Percentiles rank a stretch among this genome's conserved stretches.
Conservation (phyloP, 2,888 invertebrate species). For the Orchestes rusci region DNA sequence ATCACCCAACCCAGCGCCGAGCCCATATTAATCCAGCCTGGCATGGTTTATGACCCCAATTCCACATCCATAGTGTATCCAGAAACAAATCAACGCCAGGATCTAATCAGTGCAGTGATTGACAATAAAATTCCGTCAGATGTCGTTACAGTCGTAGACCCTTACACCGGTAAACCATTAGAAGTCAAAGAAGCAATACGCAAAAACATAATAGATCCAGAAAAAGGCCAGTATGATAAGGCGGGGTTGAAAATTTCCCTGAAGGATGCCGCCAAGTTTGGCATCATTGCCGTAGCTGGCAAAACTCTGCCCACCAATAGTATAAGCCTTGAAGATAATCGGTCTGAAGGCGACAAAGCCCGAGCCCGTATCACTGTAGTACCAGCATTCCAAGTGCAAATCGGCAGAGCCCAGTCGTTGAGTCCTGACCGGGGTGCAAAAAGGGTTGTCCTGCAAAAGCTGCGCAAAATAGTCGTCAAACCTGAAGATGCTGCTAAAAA, state of each 20-base stretch:
- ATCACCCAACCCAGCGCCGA: conserved; percentile 48
- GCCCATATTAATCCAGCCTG: conserved; percentile 65
- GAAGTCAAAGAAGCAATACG: conserved; percentile 68
- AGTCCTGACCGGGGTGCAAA: conserved; percentile 58
- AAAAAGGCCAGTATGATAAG: conserved; percentile 62
- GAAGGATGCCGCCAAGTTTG: conserved; percentile 68
- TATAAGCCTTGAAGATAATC: conserved; percentile 38
- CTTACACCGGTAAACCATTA: conserved; percentile 58
- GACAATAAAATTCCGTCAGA: conserved; percentile 64
- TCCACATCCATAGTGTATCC: conserved; percentile 68
- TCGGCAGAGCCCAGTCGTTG: conserved; percentile 53
- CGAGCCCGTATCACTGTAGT: conserved; percentile 52
- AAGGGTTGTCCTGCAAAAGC: conserved; percentile 66
- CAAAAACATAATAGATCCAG: conserved; percentile 65
- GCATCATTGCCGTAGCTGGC: conserved; percentile 67
- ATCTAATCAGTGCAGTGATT: conserved; percentile 68
- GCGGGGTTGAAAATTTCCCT: conserved; percentile 60
- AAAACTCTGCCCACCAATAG: conserved; percentile 45
- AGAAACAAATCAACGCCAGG: conserved; percentile 61
- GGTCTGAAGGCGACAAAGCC: conserved; percentile 53
- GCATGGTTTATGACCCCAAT: conserved; percentile 71
- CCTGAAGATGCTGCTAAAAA: conserved; percentile 71
- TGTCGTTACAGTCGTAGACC: conserved; percentile 64
- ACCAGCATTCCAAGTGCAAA: conserved; percentile 60
- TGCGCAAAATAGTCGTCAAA: conserved; percentile 67